Evolutionary conservation across 2,113 vertebrate species (phyloP).

Genomic region (Lipotes vexillifer): DNA sequence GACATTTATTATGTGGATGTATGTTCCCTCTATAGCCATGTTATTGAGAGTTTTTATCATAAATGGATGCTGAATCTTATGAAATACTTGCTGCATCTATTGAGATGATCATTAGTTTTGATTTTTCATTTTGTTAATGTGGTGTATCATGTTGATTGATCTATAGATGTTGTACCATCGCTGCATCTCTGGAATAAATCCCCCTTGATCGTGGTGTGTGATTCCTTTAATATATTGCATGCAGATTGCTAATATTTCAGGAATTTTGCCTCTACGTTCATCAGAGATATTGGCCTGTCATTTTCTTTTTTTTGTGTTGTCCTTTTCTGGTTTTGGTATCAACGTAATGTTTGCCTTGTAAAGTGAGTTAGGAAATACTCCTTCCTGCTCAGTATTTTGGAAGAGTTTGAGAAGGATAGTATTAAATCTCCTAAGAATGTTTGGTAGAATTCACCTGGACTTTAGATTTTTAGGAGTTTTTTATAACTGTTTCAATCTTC

Average conservation of each 20-base stretch:
- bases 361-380: neutral
- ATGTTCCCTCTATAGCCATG: no score
- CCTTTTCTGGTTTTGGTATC: neutral
- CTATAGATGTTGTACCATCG: no score
- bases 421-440: neutral
- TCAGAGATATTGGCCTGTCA: neutral
- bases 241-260: neutral
- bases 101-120: no score
- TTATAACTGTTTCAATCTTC: neutral
- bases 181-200: no score
- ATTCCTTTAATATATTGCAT: no score
- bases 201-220: no score
- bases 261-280: neutral
- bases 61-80: no score
- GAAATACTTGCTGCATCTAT: no score
- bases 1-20: no score
- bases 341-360: neutral
- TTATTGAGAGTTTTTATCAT: no score
- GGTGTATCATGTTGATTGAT: no score
- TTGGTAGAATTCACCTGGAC: neutral
- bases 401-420: neutral
- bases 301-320: neutral
- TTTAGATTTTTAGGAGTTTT: neutral
- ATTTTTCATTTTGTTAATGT: no score
- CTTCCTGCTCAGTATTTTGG: neutral